Evolutionary conservation across 2,888 invertebrate genomes (phyloP), one percentile per base, ranked within the genome.

Genomic region (Platycnemis pennipes): DNA sequence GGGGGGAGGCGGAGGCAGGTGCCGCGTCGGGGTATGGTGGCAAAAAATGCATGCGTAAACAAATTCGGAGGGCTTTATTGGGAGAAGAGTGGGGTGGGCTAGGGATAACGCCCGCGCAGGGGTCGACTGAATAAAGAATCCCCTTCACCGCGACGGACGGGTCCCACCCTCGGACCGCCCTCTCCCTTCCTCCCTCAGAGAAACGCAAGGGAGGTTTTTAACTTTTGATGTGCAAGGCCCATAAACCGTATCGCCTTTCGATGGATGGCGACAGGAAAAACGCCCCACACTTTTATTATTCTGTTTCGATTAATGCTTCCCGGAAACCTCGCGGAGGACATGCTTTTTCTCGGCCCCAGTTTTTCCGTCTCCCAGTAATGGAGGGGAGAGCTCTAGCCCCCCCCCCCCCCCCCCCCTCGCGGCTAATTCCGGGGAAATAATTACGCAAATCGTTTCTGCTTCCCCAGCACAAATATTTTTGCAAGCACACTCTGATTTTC

Each of bases 21-120:
- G 13, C 31, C 13, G 88, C 53, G 88, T 5, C 7, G 56, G 49
- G 63, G 53, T 26, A 88, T 4, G 42, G 44, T 37, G 69, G 91
- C 56, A 91, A 91, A 91, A 91, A 91, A 91, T 91, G 91, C 91
- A 69, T n/a, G 63, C 63, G 91, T 91, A 91, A 91, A 91, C 91
- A 91, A 91, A 91, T 91, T 91, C 91, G 63, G 91, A 91, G 69
- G 91, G 63, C 63, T 91, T 91, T 91, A 91, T 91, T 91, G 91
- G 91, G 42, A 63, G 91, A 63, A 44, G 91, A 63, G 37, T 26
- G 42, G 42, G 89, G 56, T 0, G 26, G 26, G 22, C 22, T 11
- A 13, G 77, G 77, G 77, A 77, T 77, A 13, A 37, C 77, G 37
- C 77, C 26, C 44, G 26, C 63, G 26, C 63, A 26, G 63, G 63